Percentiles rank a stretch among this genome's conserved stretches.
Evolutionary conservation across 2,888 invertebrate species (phyloP).

Genomic region (Eilema sororculum): DNA sequence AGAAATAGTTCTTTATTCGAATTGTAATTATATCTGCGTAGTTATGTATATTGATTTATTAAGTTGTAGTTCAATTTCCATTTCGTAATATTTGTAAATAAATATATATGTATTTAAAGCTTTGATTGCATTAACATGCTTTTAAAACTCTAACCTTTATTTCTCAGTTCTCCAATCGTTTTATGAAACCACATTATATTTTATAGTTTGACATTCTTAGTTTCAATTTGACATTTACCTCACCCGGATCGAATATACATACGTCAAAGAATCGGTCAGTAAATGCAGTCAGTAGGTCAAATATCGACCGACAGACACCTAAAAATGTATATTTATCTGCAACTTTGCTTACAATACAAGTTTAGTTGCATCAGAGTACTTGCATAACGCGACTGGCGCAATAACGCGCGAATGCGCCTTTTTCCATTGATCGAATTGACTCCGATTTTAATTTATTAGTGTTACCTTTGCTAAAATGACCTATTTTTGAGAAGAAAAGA

Average conservation of each 20-base stretch:
- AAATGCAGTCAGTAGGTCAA: slow-evolving; percentile 74
- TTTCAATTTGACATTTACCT: slow-evolving; percentile 40
- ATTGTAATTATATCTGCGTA: too few species aligned
- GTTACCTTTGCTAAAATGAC: background rate
- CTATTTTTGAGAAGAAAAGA: too few species aligned
- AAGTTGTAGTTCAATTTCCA: too few species aligned
- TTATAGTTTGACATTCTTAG: slow-evolving; percentile 10
- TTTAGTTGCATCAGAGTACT: slow-evolving; percentile 68
- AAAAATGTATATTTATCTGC: slow-evolving; percentile 66
- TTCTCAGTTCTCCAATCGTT: background rate
- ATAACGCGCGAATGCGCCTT: slow-evolving; percentile 54
- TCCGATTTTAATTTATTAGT: slow-evolving; percentile 34
- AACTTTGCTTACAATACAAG: slow-evolving; percentile 63
- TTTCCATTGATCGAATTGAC: slow-evolving; percentile 51
- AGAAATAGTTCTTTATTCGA: too few species aligned
- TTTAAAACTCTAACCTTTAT: background rate
- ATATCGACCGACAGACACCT: slow-evolving; percentile 64
- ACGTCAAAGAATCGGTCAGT: slow-evolving; percentile 45
- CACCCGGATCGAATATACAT: slow-evolving; percentile 38
- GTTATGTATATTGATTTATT: too few species aligned
- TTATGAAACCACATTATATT: background rate
- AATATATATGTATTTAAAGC: too few species aligned
- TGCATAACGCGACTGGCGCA: slow-evolving; percentile 63
- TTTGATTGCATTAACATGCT: background rate
- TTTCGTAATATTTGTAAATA: background rate